Conservation (phyloP, 2,888 invertebrate genomes). For the Apamea sordens region DNA sequence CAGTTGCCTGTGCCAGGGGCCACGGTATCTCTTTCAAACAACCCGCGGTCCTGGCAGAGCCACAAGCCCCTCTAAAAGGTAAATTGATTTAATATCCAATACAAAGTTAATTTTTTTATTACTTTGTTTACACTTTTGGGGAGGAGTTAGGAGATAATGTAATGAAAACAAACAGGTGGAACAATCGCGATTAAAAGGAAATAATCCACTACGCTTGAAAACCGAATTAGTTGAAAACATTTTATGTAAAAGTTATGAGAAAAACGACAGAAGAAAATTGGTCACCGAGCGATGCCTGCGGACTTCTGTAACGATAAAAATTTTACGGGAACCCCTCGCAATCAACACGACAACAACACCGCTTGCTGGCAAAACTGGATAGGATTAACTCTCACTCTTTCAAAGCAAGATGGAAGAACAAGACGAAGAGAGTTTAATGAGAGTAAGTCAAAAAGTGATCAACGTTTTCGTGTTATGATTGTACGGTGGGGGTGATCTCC, state of each 20-base stretch:
- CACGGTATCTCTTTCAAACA: no score
- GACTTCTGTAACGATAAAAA: not conserved
- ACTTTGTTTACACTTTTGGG: not conserved
- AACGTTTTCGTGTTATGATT: no score
- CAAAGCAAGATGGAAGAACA: not conserved
- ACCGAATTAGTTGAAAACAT: constrained; percentile 1
- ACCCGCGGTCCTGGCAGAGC: no score
- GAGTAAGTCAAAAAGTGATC: not conserved
- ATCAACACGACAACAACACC: not conserved
- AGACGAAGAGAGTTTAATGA: not conserved
- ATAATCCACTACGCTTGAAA: not conserved
- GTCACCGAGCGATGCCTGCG: not conserved
- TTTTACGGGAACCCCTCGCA: not conserved
- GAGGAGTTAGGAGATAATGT: constrained; percentile 17
- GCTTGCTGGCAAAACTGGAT: not conserved
- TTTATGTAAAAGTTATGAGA: constrained; percentile 3
- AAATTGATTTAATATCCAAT: constrained; percentile 10
- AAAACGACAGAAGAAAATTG: constrained; percentile 10
- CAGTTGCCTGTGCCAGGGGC: no score
- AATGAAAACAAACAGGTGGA: constrained; percentile 27
- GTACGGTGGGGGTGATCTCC: not conserved
- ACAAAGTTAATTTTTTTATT: constrained; percentile 16
- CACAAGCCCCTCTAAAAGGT: no score
- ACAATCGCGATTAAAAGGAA: constrained; percentile 13
- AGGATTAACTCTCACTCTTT: no score